Evolutionary conservation across 2,797 vertebrate species (phyloP).

Genomic region (Chaenodraco wilsoni): DNA sequence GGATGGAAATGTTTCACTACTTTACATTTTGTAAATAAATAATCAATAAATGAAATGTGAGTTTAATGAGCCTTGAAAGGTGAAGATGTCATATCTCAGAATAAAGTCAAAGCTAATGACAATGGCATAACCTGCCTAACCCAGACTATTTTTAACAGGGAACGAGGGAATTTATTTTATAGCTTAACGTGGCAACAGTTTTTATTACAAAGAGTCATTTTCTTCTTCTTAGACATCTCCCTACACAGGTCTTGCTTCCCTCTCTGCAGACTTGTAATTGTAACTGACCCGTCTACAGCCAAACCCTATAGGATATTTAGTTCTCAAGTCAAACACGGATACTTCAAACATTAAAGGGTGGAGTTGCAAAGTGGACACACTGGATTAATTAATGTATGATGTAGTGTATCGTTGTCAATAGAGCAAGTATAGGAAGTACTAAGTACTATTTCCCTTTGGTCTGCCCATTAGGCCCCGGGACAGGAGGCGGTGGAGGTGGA

Average conservation of each 20-base stretch:
- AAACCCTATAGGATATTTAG: slow-evolving; percentile 22
- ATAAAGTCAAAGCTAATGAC: no score
- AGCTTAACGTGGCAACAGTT: slow-evolving; percentile 3
- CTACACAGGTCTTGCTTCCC: slow-evolving; percentile 18
- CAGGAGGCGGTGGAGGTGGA: slow-evolving; percentile 48
- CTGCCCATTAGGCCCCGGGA: slow-evolving; percentile 51
- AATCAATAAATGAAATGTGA: no score
- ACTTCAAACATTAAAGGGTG: slow-evolving; percentile 60
- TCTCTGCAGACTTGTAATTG: slow-evolving; percentile 24
- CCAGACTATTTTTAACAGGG: neutral
- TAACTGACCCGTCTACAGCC: slow-evolving; percentile 17
- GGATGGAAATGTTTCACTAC: no score
- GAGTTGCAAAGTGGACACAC: slow-evolving; percentile 37
- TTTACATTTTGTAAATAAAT: no score
- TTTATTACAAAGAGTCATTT: neutral
- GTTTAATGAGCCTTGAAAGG: no score
- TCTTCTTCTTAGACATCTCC: slow-evolving; percentile 10
- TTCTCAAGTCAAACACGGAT: slow-evolving; percentile 36
- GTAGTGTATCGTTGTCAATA: slow-evolving; percentile 30
- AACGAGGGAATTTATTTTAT: neutral
- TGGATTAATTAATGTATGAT: slow-evolving; percentile 63
- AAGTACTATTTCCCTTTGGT: slow-evolving; percentile 28
- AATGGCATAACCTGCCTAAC: no score
- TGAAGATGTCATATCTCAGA: no score
- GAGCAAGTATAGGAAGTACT: slow-evolving; percentile 24